Base-by-base conservation (phyloP, 2,888 invertebrate genomes). In the Hypena proboscidalis region DNA sequence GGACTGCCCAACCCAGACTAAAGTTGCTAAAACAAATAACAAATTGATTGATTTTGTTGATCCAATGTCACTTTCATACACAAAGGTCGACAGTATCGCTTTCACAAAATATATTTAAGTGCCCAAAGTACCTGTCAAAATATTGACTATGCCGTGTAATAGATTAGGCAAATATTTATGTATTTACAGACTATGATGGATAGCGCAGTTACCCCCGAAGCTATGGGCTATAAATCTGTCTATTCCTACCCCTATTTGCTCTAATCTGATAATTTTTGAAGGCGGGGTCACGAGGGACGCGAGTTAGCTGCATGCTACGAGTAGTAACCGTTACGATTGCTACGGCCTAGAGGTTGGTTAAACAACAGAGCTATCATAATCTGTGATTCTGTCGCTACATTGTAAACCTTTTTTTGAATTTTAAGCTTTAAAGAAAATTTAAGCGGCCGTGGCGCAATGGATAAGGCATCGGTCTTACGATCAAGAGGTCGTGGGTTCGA, bases 181-280 rank as follows among this genome's bases (percentile, higher is more conserved):
- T 38, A 42, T 53, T 49, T 38, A 51, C 44, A 38, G 31, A 44
- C 41, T 45, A 62, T 72, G 74, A 74, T 37, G 56, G 58, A 74
- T 69, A 59, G 48, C 32, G 35, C 17, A 19, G 35, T 44, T 44
- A 34, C 50, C 45, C 20, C 33, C 42, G 40, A 21, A 33, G 25
- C 9, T 32, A 26, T 51, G 36, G 36, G 29, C 39, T 43, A 67
- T 75, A 76, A 75, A 74, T 74, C 58, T 48, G 35, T 36, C 49
- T 66, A 60, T 67, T 61, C 53, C 40, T 54, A 43, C 41, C 50
- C 40, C 20, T 47, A 44, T 52, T 67, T 61, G 40, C 30, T 66
- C 47, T 65, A 66, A 81, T 82, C 75, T 58, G 79, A 79, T 80
- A 70, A 67, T 68, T 61, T 63, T 72, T 58, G 58, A 8, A 36